These are phyloP conservation scores for Ametastegia equiseti DNA, from an alignment of 2,888 invertebrate species.

Conservation along the genomic window DNA sequence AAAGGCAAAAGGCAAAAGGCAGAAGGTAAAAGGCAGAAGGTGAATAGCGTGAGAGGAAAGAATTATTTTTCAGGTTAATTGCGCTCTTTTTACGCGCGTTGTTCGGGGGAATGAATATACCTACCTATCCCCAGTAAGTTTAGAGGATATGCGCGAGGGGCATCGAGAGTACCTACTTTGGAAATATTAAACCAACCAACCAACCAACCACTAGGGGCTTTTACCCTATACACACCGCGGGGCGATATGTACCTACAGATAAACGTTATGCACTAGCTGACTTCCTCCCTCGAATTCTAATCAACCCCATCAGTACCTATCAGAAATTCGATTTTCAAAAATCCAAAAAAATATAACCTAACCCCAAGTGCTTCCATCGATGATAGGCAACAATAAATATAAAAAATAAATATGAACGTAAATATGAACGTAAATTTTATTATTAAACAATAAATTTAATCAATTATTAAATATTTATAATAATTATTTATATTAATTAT, in stretches of 20 bases:
- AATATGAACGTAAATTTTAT: too few relatives aligned
- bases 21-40: slow-evolving; percentile 15
- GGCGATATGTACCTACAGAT: background rate
- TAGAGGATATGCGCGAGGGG: slow-evolving; percentile 13
- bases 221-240: background rate
- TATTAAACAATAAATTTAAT: too few relatives aligned
- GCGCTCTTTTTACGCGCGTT: slow-evolving; percentile 50
- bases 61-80: slow-evolving; percentile 71
- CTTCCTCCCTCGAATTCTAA: background rate
- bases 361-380: too few relatives aligned
- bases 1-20: slow-evolving; percentile 44
- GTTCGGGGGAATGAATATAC: slow-evolving; percentile 9
- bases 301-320: background rate
- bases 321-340: background rate
- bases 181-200: background rate
- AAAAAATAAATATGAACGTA: too few relatives aligned
- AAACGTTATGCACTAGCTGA: background rate
- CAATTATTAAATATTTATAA: too few relatives aligned
- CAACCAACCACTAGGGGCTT: background rate
- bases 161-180: slow-evolving; percentile 36
- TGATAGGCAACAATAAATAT: too few relatives aligned
- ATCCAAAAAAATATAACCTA: background rate
- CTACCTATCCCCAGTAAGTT: slow-evolving; percentile 4
- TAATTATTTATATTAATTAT: too few relatives aligned
- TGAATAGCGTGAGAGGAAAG: slow-evolving; percentile 52